These are phyloP conservation scores for Eurosta solidaginis DNA, from an alignment of 1,140 invertebrate species.

Conservation along the genomic window DNA sequence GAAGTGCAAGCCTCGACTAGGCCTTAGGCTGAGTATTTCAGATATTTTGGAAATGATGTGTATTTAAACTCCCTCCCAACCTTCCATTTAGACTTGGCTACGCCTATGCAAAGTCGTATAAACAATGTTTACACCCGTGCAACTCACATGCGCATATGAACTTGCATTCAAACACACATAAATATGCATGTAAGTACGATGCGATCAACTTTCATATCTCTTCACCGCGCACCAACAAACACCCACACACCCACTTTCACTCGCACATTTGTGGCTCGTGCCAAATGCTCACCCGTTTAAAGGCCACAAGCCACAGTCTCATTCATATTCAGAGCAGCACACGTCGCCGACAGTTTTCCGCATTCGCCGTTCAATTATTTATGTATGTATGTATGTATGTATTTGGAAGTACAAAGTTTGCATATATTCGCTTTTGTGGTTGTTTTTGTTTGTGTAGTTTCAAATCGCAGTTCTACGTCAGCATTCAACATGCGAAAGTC, in stretches of 20 bases:
- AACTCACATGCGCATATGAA: too few species aligned
- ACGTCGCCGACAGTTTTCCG: neutral
- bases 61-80: too few species aligned
- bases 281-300: slow-evolving; percentile 15
- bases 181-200: neutral
- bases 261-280: slow-evolving; percentile 1
- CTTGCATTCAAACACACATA: neutral
- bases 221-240: neutral
- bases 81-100: too few species aligned
- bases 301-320: slow-evolving; percentile 25
- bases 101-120: too few species aligned
- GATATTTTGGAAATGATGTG: too few species aligned
- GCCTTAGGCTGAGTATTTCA: too few species aligned
- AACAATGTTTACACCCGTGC: too few species aligned
- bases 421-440: neutral
- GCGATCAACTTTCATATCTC: neutral
- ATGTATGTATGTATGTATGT: too few species aligned
- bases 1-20: too few species aligned
- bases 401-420: too few species aligned
- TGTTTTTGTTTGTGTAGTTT: neutral
- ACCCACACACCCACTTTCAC: neutral
- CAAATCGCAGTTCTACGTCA: neutral
- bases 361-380: too few species aligned
- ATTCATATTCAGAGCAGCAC: slow-evolving; percentile 24
- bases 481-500: slow-evolving; percentile 17